A percentile compares a stretch with the other conserved stretches of the same genome.
phyloP scores from a whole-genome alignment of 2,113 vertebrate genomes.

The Kryptolebias marmoratus region DNA sequence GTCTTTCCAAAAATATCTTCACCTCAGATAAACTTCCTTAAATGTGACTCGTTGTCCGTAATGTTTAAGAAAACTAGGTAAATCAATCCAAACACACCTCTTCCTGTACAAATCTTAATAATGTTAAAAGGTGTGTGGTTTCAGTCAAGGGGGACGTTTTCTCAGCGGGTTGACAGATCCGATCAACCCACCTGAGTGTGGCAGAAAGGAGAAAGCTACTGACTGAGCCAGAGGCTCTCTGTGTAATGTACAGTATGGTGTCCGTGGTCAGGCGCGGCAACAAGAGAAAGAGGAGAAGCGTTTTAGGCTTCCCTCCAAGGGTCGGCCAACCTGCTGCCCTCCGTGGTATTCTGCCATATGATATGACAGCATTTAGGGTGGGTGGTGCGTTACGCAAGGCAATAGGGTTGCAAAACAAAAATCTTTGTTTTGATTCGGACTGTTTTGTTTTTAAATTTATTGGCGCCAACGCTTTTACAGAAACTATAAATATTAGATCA shows the following conservation, averaged over 20 bases:
- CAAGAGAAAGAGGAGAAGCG: slow-evolving; percentile 66
- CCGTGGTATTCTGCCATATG: slow-evolving; percentile 56
- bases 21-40: too few relatives aligned
- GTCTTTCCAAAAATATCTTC: too few relatives aligned
- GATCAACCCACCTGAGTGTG: slow-evolving; percentile 15
- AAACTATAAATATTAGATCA: too few relatives aligned
- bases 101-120: not conserved
- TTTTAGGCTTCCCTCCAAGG: slow-evolving; percentile 65
- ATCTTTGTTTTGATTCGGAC: not conserved
- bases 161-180: slow-evolving; percentile 31
- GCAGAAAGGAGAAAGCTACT: slow-evolving; percentile 42
- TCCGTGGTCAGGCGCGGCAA: slow-evolving; percentile 43
- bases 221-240: slow-evolving; percentile 53
- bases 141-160: slow-evolving; percentile 33
- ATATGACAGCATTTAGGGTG: slow-evolving; percentile 9
- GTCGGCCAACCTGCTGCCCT: slow-evolving; percentile 66
- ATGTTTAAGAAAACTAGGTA: too few relatives aligned
- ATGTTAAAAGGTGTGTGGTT: slow-evolving; percentile 8
- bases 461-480: not conserved
- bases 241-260: slow-evolving; percentile 71
- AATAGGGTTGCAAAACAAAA: slow-evolving; percentile 8
- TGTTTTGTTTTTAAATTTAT: not conserved
- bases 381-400: slow-evolving; percentile 7
- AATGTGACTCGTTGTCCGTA: too few relatives aligned
- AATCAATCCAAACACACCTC: not conserved